These are phyloP conservation scores for Orius laevigatus DNA, from an alignment of 1,140 invertebrate species.

Conservation along the genomic window DNA sequence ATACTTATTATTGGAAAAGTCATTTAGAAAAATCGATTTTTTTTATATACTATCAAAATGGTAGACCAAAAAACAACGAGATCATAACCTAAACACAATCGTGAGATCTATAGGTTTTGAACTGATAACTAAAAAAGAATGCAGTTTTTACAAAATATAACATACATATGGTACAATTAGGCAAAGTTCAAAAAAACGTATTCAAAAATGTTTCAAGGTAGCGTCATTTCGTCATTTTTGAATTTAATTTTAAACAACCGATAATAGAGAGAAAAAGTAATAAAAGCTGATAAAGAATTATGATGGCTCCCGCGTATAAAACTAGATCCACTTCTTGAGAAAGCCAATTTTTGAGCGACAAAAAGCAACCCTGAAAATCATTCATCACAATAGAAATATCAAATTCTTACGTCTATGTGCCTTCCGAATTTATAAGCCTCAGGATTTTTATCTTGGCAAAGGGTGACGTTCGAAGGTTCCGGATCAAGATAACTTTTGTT, in stretches of 20 bases:
- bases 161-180: no score
- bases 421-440: slow-evolving; percentile 41
- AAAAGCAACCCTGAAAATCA: slow-evolving; percentile 43
- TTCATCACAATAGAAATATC: background rate
- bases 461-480: slow-evolving; percentile 45
- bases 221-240: no score
- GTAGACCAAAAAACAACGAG: no score
- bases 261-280: slow-evolving; percentile 49
- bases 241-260: slow-evolving; percentile 30
- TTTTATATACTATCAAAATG: no score
- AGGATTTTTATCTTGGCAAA: slow-evolving; percentile 50
- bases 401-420: slow-evolving; percentile 34
- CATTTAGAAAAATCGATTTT: no score
- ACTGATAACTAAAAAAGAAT: no score
- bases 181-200: no score
- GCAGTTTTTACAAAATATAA: no score
- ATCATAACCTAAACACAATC: no score
- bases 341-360: slow-evolving; percentile 56
- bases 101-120: no score
- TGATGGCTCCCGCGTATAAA: slow-evolving; percentile 41
- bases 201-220: no score
- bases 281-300: slow-evolving; percentile 49
- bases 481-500: slow-evolving; percentile 46
- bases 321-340: slow-evolving; percentile 56
- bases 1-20: no score